phyloP scores from a whole-genome alignment of 2,888 invertebrate genomes.

The Agriopis leucophaearia region DNA sequence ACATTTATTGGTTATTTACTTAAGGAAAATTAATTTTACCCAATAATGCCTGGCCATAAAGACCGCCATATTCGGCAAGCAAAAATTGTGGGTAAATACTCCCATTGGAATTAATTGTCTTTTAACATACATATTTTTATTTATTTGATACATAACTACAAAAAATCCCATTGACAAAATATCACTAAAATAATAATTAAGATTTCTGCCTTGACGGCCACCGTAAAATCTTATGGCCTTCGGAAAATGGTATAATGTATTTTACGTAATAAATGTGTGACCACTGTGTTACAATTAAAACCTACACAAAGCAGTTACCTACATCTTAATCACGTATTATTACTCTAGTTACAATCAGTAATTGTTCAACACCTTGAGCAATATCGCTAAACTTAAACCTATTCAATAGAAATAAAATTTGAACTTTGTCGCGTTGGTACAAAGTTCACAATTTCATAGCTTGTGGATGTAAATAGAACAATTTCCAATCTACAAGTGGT shows the following conservation, averaged over 20 bases:
- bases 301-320: constrained; percentile 4
- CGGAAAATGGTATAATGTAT: background rate
- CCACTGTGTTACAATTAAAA: background rate
- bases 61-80: too few species aligned
- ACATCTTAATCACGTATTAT: constrained; percentile 20
- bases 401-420: background rate
- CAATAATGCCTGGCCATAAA: too few species aligned
- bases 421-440: constrained; percentile 13
- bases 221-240: background rate
- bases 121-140: too few species aligned
- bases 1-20: too few species aligned
- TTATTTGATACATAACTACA: too few species aligned
- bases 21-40: too few species aligned
- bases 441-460: background rate
- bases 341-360: constrained; percentile 7
- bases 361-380: constrained; percentile 8
- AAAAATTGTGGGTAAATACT: too few species aligned
- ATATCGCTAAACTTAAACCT: constrained; percentile 8
- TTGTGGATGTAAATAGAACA: constrained; percentile 16
- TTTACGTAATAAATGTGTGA: background rate
- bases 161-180: too few species aligned
- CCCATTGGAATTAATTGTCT: too few species aligned
- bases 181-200: too few species aligned
- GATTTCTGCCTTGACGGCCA: too few species aligned
- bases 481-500: constrained; percentile 24